phyloP scores from a whole-genome alignment of 1,140 invertebrate species.

The Pomacea maculata region DNA sequence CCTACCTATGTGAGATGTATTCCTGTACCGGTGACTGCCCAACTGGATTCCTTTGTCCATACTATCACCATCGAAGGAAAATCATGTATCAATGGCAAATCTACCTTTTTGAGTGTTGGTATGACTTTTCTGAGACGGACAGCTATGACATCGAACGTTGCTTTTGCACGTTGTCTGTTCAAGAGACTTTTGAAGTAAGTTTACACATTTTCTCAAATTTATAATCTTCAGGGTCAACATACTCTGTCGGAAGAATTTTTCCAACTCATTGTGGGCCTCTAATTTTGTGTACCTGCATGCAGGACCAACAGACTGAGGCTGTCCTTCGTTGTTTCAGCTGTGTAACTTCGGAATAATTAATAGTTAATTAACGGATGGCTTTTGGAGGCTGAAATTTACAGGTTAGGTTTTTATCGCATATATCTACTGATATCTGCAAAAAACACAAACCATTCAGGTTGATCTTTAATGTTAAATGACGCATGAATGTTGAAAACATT shows the following conservation, averaged over 20 bases:
- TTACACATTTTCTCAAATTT: not conserved
- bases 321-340: not conserved
- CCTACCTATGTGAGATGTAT: constrained; percentile 8
- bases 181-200: constrained; percentile 3
- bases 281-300: not conserved
- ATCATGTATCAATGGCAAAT: not conserved
- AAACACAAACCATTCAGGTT: too few species aligned
- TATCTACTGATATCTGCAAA: too few species aligned
- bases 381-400: too few species aligned
- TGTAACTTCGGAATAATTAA: not conserved
- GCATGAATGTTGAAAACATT: too few species aligned
- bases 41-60: not conserved
- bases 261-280: not conserved
- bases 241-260: not conserved
- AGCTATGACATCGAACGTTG: constrained; percentile 1
- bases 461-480: too few species aligned
- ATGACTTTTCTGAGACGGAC: constrained; percentile 2
- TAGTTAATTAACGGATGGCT: too few species aligned
- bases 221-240: too few species aligned
- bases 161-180: not conserved
- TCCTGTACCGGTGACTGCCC: constrained; percentile 1
- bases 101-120: not conserved
- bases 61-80: not conserved
- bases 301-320: not conserved
- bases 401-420: too few species aligned